These are phyloP conservation scores for Caretta caretta DNA, from an alignment of 2,113 vertebrate species.

Conservation along the genomic window DNA sequence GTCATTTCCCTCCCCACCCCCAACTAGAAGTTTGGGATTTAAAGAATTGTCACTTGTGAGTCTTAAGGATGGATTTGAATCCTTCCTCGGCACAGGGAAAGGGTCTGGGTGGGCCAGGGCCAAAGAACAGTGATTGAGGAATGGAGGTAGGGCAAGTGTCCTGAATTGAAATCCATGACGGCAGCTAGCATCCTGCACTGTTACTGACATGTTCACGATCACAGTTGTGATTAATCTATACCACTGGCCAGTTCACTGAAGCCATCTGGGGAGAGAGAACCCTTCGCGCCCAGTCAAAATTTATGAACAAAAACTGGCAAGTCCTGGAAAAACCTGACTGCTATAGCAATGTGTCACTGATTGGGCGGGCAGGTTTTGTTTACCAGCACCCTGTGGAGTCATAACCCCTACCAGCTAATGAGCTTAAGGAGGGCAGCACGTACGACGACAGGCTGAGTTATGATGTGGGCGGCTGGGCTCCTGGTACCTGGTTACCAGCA, in stretches of 20 bases:
- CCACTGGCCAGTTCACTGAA: background rate
- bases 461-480: background rate
- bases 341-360: background rate
- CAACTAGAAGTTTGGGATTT: background rate
- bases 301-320: background rate
- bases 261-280: background rate
- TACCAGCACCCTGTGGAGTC: background rate
- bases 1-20: background rate
- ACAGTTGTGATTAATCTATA: background rate
- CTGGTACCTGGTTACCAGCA: background rate
- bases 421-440: background rate
- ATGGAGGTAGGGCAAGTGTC: background rate
- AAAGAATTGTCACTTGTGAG: background rate
- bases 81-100: background rate
- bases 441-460: background rate
- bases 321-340: background rate
- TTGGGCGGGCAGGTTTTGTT: background rate
- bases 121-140: background rate
- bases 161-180: background rate
- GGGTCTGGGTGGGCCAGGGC: background rate
- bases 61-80: background rate
- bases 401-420: background rate
- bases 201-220: fast-evolving
- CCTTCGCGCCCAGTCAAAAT: background rate
- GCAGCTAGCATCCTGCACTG: background rate